Evolutionary conservation across 2,888 invertebrate genomes (phyloP).

Genomic region (Archips crataeganus): DNA sequence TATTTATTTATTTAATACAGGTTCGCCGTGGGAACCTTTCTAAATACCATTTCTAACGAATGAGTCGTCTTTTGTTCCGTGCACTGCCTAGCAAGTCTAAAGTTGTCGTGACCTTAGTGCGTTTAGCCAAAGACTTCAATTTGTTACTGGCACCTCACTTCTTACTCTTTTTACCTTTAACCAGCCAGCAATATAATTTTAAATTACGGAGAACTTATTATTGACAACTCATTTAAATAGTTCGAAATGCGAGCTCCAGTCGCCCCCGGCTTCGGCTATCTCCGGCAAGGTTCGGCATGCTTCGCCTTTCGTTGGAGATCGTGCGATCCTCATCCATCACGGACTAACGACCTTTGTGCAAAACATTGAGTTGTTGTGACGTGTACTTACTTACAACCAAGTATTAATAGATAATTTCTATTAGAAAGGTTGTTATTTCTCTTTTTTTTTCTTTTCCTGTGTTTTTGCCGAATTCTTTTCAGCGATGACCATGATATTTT

Average conservation of each 20-base stretch:
- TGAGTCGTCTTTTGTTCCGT: no score
- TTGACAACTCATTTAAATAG: slow-evolving; percentile 76
- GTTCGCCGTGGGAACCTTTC: no score
- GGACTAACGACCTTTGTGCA: slow-evolving; percentile 77
- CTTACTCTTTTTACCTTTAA: slow-evolving; percentile 10
- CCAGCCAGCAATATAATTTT: slow-evolving; percentile 28
- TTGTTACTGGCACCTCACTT: not conserved
- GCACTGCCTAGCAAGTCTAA: no score
- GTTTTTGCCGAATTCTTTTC: no score
- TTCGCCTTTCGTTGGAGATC: slow-evolving; percentile 61
- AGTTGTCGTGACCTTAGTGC: no score
- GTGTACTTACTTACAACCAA: slow-evolving; percentile 17
- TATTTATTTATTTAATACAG: no score
- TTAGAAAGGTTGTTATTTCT: not conserved
- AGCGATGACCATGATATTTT: no score
- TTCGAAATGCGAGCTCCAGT: slow-evolving; percentile 55
- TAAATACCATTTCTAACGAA: no score
- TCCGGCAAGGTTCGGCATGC: slow-evolving; percentile 53
- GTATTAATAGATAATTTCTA: slow-evolving; percentile 28
- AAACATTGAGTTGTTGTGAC: slow-evolving; percentile 70
- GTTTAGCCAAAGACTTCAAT: not conserved
- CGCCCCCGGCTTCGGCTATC: slow-evolving; percentile 58
- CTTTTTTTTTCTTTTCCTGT: no score
- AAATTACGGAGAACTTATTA: slow-evolving; percentile 56
- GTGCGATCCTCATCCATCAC: slow-evolving; percentile 77